Evolutionary conservation across 2,113 vertebrate species (phyloP).

Genomic region (Himantopus leucocephalus): DNA sequence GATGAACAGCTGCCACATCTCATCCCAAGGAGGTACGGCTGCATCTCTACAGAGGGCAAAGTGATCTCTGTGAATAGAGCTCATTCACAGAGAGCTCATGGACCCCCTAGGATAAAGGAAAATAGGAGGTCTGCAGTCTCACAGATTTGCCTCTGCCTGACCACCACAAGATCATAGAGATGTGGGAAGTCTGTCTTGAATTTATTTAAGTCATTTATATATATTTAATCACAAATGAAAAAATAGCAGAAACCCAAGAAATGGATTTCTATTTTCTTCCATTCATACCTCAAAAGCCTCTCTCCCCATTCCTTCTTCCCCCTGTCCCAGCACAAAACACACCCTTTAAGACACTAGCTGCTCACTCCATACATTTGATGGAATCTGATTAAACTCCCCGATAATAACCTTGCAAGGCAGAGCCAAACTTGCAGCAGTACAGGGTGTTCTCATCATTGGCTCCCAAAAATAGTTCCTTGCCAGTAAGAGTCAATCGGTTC

Average conservation of each 20-base stretch:
- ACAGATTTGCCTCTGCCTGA: not conserved
- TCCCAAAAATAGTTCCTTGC: slow-evolving; percentile 44
- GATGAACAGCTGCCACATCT: not conserved
- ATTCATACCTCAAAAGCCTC: slow-evolving; percentile 4
- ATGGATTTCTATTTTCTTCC: not conserved
- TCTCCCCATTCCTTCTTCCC: not conserved
- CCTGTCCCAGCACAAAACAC: not conserved
- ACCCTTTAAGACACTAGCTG: slow-evolving; percentile 3
- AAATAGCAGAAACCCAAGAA: not conserved
- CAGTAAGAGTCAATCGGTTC: slow-evolving; percentile 44
- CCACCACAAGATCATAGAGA: not conserved
- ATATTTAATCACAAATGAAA: not conserved
- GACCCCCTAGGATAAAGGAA: not conserved
- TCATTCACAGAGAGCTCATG: not conserved
- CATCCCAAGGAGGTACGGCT: not conserved
- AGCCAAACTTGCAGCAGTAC: slow-evolving; percentile 16
- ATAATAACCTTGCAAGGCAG: slow-evolving; percentile 50
- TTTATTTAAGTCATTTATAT: not conserved
- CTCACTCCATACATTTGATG: not conserved
- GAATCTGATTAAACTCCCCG: slow-evolving; percentile 40
- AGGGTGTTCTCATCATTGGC: slow-evolving; percentile 16
- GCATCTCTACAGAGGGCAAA: not conserved
- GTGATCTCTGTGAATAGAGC: not conserved
- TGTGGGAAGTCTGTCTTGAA: not conserved
- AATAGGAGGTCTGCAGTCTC: not conserved